Base-by-base conservation (phyloP, 2,797 vertebrate genomes). In the Acropternis orthonyx region DNA sequence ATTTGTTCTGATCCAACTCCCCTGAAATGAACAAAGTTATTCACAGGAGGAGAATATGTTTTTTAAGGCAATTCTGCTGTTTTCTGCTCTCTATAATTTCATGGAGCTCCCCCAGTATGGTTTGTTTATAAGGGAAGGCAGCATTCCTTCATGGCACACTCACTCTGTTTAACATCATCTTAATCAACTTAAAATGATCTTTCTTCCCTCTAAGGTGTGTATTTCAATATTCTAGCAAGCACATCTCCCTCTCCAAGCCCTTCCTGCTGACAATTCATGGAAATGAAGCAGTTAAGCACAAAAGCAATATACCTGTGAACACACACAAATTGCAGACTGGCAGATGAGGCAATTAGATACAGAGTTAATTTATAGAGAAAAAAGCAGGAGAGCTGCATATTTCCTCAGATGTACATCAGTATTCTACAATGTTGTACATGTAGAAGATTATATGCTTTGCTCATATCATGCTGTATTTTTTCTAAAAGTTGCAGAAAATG, bases 211-310 rank as follows among this genome's bases (percentile, higher is more conserved):
- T 32, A 19, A 66, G 48, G 51, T 12, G 63, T 1, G 41, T 6
- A 59, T 73, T 84, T 78, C 55, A 43, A 23, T 76, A 73, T 73
- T 90, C 62, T 41, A 88, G 55, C 10, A 7, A 74, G 72, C 52
- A 56, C 62, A 17, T 61, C 3, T 37, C 37, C 37, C 90, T 59
- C 55, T 66, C 39, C 63, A 74, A 41, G 26, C 36, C 21, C 36
- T 44, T 76, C 62, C 66, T 59, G 39, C 59, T 58, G 34, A 77
- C 79, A 89, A 63, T 74, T 75, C 73, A 86, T 94, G 93, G 92
- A 90, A 92, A 95, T 94, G 89, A 92, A 96, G 92, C 77, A 88
- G 95, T 90, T 96, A 91, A 94, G 75, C 61, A 73, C 88, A 88
- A 94, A 84, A 88, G 51, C 83, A 85, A 94, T 92, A 90, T 94